Evolutionary conservation across 2,888 invertebrate species (phyloP), one percentile per base, ranked within the genome.

Genomic region (Clanis bilineata): DNA sequence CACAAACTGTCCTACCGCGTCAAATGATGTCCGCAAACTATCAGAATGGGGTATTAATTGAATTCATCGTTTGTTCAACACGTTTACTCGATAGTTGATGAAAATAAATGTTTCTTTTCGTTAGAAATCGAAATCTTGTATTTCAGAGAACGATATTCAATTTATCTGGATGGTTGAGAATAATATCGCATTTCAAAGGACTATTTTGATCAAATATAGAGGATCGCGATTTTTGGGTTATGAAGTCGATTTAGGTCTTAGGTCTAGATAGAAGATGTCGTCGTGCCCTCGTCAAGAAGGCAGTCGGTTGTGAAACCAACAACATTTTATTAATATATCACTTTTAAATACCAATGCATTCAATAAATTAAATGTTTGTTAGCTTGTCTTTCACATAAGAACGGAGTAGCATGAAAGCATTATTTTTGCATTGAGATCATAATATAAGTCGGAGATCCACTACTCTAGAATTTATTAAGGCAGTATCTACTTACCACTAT

Each of bases 11-110:
- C 43, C 44, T 25, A 9, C 43, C 57, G 43, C 41, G 6, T 32
- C 57, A 57, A 57, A 57, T 44, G 44, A 28, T 57, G 57, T 57
- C 57, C 28, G 57, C 57, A 57, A 57, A 57, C 57, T 32, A 32
- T 43, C 21, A 39, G 18, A 56, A 41, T 23, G 56, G 43, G 15
- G 41, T 18, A 28, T 39, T 41, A 56, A 28, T 38, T 25, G 43
- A 44, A 57, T 57, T 32, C 21, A 43, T 44, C 7, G 32, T 57
- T 28, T 43, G 44, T 28, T 28, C 32, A 41, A 23, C 39, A n/a
- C 15, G 28, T 32, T 51, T 51, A 51, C 51, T 32, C 32, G 7
- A 28, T 15, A 51, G 15, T 15, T 51, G 51, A 28, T 15, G 51
- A 41, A 32, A 21, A 36, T 28, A 36, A 43, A 56, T 39, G 41